Conservation (phyloP, 2,888 invertebrate species). For the Eupsilia transversa region DNA sequence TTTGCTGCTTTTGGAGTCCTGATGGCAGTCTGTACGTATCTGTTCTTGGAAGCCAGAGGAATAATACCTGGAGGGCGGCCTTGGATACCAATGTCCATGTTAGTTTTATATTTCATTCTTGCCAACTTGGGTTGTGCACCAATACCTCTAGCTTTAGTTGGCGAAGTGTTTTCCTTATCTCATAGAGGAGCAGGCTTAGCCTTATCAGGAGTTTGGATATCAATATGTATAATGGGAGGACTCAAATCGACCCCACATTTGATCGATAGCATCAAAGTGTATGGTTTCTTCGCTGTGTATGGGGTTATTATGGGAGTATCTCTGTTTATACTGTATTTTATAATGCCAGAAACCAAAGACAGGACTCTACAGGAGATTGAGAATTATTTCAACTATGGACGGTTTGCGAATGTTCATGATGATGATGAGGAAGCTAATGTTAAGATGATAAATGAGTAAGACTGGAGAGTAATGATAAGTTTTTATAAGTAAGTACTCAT, state of each 20-base stretch:
- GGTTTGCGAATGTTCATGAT: conserved; percentile 61
- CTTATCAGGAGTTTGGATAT: conserved; percentile 70
- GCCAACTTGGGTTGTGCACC: conserved; percentile 77
- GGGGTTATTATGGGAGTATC: conserved; percentile 66
- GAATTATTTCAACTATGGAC: conserved; percentile 72
- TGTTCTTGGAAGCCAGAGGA: conserved; percentile 66
- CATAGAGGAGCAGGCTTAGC: conserved; percentile 73
- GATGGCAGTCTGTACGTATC: conserved; percentile 66
- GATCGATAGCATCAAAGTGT: conserved; percentile 70
- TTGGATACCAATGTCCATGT: conserved; percentile 68
- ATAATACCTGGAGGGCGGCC: conserved; percentile 66
- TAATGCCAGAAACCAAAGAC: conserved; percentile 73
- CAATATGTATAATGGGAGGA: conserved; percentile 67
- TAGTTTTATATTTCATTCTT: conserved; percentile 73
- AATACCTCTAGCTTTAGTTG: conserved; percentile 74
- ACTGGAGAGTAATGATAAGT: neutral
- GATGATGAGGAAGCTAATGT: conserved; percentile 66
- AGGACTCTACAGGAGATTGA: conserved; percentile 72
- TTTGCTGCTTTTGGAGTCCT: conserved; percentile 69
- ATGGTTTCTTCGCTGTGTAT: conserved; percentile 80
- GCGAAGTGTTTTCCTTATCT: conserved; percentile 75
- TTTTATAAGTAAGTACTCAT: neutral
- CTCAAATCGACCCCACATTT: conserved; percentile 73
- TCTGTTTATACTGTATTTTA: conserved; percentile 66
- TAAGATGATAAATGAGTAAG: conserved; percentile 50